Percentiles rank a stretch among this genome's conserved stretches.
Evolutionary conservation across 1,140 invertebrate species (phyloP).

Genomic region (Diachasmimorpha longicaudata): DNA sequence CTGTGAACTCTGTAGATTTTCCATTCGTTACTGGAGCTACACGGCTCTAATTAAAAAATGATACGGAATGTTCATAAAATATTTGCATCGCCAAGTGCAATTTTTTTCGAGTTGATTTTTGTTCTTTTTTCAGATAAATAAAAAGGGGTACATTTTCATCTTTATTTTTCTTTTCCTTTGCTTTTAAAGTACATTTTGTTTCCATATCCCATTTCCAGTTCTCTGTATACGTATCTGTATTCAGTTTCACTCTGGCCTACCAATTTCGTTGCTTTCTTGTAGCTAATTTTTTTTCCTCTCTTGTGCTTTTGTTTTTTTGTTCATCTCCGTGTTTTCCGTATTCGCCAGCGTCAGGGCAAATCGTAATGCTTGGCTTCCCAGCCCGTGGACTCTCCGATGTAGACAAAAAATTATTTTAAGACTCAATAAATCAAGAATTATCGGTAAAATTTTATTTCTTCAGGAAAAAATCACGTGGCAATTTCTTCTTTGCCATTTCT

Average conservation of each 20-base stretch:
- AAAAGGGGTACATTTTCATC: background rate
- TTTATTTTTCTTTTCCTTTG: background rate
- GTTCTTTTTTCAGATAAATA: conserved; percentile 13
- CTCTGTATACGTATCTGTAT: background rate
- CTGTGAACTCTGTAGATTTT: background rate
- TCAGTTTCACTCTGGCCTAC: conserved; percentile 18
- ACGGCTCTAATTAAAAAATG: background rate
- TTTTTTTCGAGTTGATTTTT: conserved; percentile 7
- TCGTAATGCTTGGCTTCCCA: background rate
- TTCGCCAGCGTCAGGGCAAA: background rate
- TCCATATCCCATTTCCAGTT: background rate
- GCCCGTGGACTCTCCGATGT: background rate
- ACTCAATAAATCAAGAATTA: no score
- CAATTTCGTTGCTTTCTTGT: background rate
- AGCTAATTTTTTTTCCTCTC: background rate
- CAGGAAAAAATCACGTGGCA: no score
- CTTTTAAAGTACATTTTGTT: conserved; percentile 3
- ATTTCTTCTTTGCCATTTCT: no score
- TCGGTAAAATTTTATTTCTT: no score
- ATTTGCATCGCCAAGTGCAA: background rate
- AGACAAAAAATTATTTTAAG: background rate
- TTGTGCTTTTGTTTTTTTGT: background rate
- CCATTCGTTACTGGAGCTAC: background rate
- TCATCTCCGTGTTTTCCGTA: background rate
- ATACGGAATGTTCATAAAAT: background rate